Conservation (phyloP, 2,113 vertebrate genomes). For the Pyrgilauda ruficollis region DNA sequence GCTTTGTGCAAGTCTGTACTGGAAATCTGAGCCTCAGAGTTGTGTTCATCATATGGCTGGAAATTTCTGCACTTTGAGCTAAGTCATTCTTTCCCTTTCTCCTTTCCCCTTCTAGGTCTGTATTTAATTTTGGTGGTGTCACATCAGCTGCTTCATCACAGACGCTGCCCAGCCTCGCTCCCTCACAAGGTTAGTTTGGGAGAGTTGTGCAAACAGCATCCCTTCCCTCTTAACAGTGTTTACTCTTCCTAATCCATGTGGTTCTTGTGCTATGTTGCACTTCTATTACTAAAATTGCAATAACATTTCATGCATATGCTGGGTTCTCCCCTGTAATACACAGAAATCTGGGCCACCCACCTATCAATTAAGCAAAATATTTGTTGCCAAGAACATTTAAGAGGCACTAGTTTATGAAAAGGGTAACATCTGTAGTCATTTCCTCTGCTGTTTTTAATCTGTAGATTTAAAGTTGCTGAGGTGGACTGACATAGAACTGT, state of each 20-base stretch:
- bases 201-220: background rate
- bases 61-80: background rate
- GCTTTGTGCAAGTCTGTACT: background rate
- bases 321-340: background rate
- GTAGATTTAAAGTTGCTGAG: background rate
- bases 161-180: background rate
- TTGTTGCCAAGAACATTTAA: background rate
- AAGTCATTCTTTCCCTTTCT: conserved; percentile 22
- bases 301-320: background rate
- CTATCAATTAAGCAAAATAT: background rate
- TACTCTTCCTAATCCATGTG: background rate
- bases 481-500: background rate
- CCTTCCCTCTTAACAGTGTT: background rate
- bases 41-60: background rate
- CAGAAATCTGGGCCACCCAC: background rate
- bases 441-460: background rate
- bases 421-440: background rate
- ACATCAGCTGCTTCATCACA: conserved; percentile 29
- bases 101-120: conserved; percentile 46
- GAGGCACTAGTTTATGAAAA: background rate
- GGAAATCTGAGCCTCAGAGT: background rate
- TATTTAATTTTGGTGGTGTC: conserved; percentile 67
- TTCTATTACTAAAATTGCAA: background rate
- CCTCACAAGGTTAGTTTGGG: conserved; percentile 62
- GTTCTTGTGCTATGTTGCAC: background rate